phyloP scores from a whole-genome alignment of 2,113 vertebrate genomes.

The Strix aluco region DNA sequence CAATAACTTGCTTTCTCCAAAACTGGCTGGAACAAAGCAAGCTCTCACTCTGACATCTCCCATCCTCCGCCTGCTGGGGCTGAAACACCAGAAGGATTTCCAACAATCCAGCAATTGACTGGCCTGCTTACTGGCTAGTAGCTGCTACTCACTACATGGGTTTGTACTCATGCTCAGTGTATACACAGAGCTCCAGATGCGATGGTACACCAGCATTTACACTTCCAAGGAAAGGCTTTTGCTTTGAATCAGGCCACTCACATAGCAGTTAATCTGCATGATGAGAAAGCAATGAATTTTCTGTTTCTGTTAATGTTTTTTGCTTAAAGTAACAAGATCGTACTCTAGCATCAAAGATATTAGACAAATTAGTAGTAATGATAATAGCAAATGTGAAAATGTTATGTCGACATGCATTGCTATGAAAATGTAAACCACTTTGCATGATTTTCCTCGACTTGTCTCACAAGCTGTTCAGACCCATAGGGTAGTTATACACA shows the following conservation, averaged over 20 bases:
- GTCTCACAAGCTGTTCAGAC: not conserved
- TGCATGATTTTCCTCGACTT: not conserved
- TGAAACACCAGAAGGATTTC: not conserved
- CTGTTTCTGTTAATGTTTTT: not conserved
- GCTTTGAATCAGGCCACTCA: not conserved
- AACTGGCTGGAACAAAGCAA: not conserved
- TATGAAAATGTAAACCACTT: not conserved
- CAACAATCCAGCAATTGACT: not conserved
- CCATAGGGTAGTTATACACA: not conserved
- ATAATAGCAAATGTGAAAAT: not conserved
- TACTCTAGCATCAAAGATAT: not conserved
- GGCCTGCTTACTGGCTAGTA: not conserved
- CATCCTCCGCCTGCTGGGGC: not conserved
- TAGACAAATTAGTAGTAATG: not conserved
- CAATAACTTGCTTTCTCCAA: not conserved
- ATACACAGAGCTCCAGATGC: not conserved
- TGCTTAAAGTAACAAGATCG: not conserved
- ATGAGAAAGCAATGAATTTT: not conserved
- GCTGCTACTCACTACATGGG: not conserved
- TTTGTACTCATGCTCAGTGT: not conserved
- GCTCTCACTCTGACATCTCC: not conserved
- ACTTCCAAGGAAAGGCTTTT: not conserved
- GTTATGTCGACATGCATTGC: rapidly evolving
- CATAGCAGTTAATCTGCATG: not conserved
- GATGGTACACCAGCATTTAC: rapidly evolving